These are phyloP conservation scores for Drosophila burlai DNA, from an alignment of 1,140 invertebrate species.

Conservation along the genomic window DNA sequence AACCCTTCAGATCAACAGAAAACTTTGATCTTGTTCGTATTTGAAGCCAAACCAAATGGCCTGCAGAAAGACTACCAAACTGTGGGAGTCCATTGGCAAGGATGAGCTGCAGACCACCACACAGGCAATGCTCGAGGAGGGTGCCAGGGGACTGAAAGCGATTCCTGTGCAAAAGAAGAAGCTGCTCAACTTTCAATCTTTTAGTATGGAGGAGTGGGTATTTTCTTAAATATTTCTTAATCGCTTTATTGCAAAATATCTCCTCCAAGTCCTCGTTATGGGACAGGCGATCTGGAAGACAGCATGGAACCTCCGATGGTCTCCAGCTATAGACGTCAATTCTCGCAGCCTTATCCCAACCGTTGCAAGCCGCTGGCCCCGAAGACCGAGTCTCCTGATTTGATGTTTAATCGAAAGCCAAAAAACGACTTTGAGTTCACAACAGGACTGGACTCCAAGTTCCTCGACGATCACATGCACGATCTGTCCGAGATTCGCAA, in stretches of 20 bases:
- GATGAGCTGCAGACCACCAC: slow-evolving; percentile 67
- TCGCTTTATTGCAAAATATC: not conserved
- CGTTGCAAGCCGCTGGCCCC: slow-evolving; percentile 36
- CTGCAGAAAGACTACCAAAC: slow-evolving; percentile 42
- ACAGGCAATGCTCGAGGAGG: slow-evolving; percentile 63
- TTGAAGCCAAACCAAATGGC: slow-evolving; percentile 31
- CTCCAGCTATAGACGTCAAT: slow-evolving; percentile 58
- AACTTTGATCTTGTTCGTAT: slow-evolving; percentile 1
- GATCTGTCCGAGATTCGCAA: slow-evolving; percentile 55
- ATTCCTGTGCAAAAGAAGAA: slow-evolving; percentile 46
- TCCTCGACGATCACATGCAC: slow-evolving; percentile 71
- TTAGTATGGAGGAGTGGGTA: slow-evolving; percentile 71
- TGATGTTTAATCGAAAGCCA: slow-evolving; percentile 62
- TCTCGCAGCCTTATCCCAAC: slow-evolving; percentile 42
- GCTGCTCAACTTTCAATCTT: slow-evolving; percentile 66
- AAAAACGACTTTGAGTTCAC: slow-evolving; percentile 64
- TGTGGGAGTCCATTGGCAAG: slow-evolving; percentile 45
- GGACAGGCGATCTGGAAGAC: slow-evolving; percentile 25
- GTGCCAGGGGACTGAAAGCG: slow-evolving; percentile 30
- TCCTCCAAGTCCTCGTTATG: slow-evolving; percentile 53
- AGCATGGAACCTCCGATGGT: slow-evolving; percentile 43
- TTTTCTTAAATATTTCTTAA: not conserved
- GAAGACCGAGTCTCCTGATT: slow-evolving; percentile 44
- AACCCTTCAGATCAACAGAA: slow-evolving; percentile 6
- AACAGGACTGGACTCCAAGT: slow-evolving; percentile 62